These are phyloP conservation scores for Zosterops japonicus DNA, from an alignment of 2,113 vertebrate species.

Conservation along the genomic window DNA sequence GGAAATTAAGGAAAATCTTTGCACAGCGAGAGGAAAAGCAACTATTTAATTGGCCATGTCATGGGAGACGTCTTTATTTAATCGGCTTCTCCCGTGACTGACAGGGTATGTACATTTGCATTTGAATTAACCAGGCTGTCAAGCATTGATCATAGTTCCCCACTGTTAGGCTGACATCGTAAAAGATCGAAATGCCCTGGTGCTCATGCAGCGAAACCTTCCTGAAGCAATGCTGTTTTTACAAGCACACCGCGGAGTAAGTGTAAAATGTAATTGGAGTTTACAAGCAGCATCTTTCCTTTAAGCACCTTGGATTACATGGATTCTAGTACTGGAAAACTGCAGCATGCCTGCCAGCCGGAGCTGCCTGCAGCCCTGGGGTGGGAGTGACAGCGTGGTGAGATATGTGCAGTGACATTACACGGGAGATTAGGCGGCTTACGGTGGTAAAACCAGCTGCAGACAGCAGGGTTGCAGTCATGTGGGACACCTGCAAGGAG, in stretches of 20 bases:
- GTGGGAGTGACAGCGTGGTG: background rate
- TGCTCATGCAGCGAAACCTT: background rate
- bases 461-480: background rate
- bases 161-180: background rate
- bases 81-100: constrained; percentile 18
- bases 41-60: constrained; percentile 47
- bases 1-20: constrained; percentile 11
- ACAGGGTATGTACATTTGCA: constrained; percentile 16
- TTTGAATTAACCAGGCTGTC: constrained; percentile 41
- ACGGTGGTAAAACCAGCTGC: background rate
- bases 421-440: background rate
- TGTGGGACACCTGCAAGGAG: background rate
- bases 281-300: background rate
- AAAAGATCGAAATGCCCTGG: background rate
- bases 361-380: background rate
- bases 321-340: background rate
- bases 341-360: background rate
- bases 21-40: background rate
- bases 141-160: background rate
- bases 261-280: background rate
- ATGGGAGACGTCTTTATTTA: constrained; percentile 32
- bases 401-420: background rate
- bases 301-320: background rate
- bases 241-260: background rate
- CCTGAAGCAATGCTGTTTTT: background rate